A percentile compares a stretch with the other conserved stretches of the same genome.
Evolutionary conservation across 2,113 vertebrate genomes (phyloP).

Genomic region (Rhinoptilus africanus): DNA sequence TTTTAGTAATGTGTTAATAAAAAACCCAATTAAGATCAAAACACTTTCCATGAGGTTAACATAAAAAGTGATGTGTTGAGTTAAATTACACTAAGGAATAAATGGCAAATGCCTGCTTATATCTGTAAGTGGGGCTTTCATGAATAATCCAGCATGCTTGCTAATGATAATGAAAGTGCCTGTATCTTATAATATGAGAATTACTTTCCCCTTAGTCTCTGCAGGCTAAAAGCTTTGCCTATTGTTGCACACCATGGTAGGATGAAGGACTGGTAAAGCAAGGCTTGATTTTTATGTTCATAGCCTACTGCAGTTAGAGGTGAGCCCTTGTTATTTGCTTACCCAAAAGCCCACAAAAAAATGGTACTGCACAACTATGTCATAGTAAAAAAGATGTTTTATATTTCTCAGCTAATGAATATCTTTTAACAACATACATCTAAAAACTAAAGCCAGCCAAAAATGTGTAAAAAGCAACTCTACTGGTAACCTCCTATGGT

Average conservation of each 20-base stretch:
- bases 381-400: not conserved
- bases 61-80: conserved; percentile 10
- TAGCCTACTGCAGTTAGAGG: not conserved
- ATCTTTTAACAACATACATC: not conserved
- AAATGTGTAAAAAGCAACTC: not conserved
- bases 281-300: conserved; percentile 1
- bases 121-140: not conserved
- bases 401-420: not conserved
- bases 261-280: not conserved
- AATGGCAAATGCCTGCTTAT: conserved; percentile 28
- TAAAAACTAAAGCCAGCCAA: not conserved
- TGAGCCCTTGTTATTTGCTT: not conserved
- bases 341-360: not conserved
- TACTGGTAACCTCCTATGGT: not conserved
- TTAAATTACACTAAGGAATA: conserved; percentile 30
- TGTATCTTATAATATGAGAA: not conserved
- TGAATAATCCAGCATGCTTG: conserved; percentile 25
- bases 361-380: not conserved
- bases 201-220: not conserved
- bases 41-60: conserved; percentile 10
- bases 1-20: not conserved
- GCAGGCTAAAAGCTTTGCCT: conserved; percentile 21
- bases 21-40: conserved; percentile 4
- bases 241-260: not conserved
- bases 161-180: conserved; percentile 19